phyloP scores from a whole-genome alignment of 1,140 invertebrate genomes.

The Amyelois transitella region DNA sequence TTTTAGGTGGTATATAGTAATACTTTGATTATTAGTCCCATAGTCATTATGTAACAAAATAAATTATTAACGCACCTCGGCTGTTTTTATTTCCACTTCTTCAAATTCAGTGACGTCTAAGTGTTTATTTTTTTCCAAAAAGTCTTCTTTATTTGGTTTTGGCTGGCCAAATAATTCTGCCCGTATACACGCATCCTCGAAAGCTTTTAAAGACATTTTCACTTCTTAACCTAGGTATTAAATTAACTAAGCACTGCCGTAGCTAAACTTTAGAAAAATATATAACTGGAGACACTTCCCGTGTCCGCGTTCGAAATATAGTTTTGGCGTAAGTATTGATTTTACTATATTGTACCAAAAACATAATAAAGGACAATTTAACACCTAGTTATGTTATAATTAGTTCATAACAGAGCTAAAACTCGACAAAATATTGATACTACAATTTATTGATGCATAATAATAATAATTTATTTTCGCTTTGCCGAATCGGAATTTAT shows the following conservation, averaged over 20 bases:
- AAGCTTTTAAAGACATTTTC: constrained; percentile 76
- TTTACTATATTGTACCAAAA: background rate
- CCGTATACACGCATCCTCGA: constrained; percentile 82
- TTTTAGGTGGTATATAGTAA: too few relatives aligned
- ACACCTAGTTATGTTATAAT: too few relatives aligned
- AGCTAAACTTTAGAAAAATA: background rate
- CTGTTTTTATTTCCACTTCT: constrained; percentile 69
- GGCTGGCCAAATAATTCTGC: constrained; percentile 82
- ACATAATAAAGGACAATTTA: too few relatives aligned
- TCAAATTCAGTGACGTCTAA: constrained; percentile 63
- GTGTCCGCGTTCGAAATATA: background rate
- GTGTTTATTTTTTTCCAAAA: constrained; percentile 73
- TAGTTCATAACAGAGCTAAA: too few relatives aligned
- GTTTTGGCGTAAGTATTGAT: constrained; percentile 1
- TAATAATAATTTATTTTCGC: too few relatives aligned
- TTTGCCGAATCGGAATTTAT: too few relatives aligned
- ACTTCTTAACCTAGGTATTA: background rate
- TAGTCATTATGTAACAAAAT: background rate
- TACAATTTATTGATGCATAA: too few relatives aligned
- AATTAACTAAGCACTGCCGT: background rate
- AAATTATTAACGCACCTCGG: constrained; percentile 52
- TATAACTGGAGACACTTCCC: background rate
- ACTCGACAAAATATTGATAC: too few relatives aligned
- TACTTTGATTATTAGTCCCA: too few relatives aligned
- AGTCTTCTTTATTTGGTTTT: constrained; percentile 79